Base-by-base conservation (phyloP, 2,797 vertebrate genomes). In the Lagocephalus sceleratus region DNA sequence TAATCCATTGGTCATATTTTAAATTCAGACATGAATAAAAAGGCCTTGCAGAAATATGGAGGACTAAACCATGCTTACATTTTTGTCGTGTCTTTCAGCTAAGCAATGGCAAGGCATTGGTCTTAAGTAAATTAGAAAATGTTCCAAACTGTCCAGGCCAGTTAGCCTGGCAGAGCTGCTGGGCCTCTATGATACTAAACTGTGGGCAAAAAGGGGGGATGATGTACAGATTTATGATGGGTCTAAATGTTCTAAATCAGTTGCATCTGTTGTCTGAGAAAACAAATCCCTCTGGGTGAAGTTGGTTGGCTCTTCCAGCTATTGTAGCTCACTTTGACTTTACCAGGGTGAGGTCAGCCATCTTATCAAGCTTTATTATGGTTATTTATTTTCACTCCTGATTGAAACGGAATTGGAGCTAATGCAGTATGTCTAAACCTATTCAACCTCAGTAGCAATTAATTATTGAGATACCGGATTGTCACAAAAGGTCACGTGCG, bases 401-500 rank as follows among this genome's bases (percentile, higher is more conserved):
- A 72, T 59, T 63, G 52, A 44, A 25, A 54, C 3, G 44, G 65
- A 71, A 52, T 9, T 3, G 9, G 22, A 59, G 51, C 46, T 51
- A 66, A 63, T 60, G 55, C 62, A 69, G 58, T 67, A 52, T 71
- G 45, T 63, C 29, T 23, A 56, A 56, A 54, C 19, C 29, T 48
- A 71, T 78, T 67, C 69, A 58, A 61, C 41, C 50, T 59, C 52
- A 51, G 7, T 47, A 79, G 79, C 70, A 79, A 65, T 85, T 57
- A 72, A 76, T 64, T 19, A 20, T 32, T 51, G 51, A 77, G 73
- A 66, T 64, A 68, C 7, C 32, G 20, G 64, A 78, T 85, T 81
- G 78, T 76, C 79, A 75, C 54, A 68, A 62, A 88, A 86, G 75
- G 82, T 82, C 82, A 81, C 48, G 35, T 55, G 50, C 42, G 4